phyloP scores from a whole-genome alignment of 2,888 invertebrate genomes.

The Eulithis testata region DNA sequence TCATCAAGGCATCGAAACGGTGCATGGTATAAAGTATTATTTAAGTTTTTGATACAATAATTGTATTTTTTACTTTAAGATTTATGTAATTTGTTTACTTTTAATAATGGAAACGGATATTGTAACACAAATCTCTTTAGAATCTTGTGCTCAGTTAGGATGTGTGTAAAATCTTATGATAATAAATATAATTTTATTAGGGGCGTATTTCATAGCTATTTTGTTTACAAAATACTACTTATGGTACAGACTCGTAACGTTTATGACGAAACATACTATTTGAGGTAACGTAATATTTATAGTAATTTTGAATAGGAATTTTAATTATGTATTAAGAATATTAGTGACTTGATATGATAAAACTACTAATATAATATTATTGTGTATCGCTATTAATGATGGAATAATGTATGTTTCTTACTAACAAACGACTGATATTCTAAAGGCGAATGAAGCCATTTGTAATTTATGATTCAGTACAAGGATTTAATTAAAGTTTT shows the following conservation, averaged over 20 bases:
- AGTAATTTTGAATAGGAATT: no score
- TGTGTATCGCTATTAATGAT: constrained; percentile 5
- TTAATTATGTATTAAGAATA: no score
- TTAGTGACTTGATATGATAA: constrained; percentile 2
- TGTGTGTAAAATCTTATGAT: background rate
- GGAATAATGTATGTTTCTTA: constrained; percentile 9
- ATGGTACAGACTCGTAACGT: no score
- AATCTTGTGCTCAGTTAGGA: constrained; percentile 1
- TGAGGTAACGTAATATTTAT: background rate
- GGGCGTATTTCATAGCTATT: no score
- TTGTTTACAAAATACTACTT: no score
- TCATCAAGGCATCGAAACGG: constrained; percentile 5
- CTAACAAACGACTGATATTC: constrained; percentile 22
- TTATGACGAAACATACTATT: background rate
- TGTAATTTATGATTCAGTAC: constrained; percentile 9
- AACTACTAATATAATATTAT: constrained; percentile 3
- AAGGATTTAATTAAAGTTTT: constrained; percentile 12
- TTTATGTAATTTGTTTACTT: constrained; percentile 5
- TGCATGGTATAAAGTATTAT: constrained; percentile 3
- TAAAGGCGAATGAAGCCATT: constrained; percentile 9
- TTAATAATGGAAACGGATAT: background rate
- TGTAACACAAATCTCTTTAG: background rate
- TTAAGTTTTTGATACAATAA: constrained; percentile 15
- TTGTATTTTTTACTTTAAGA: constrained; percentile 12
- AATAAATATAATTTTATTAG: no score